Percentiles rank a stretch among this genome's conserved stretches.
Conservation (phyloP, 2,113 vertebrate genomes). For the Paradisaea rubra region DNA sequence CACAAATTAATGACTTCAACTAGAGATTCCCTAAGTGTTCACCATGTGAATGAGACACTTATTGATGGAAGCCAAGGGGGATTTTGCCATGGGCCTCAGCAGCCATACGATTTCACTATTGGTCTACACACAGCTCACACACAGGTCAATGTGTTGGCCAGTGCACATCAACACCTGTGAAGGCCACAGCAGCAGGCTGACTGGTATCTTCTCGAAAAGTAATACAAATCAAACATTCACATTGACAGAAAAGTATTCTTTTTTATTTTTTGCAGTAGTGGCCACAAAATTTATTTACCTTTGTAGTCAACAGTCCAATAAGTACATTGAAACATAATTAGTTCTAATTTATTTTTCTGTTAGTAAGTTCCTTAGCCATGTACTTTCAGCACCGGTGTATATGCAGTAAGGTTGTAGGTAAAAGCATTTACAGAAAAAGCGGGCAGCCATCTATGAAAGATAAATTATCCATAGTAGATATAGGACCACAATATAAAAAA, state of each 20-base stretch:
- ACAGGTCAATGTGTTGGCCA: background rate
- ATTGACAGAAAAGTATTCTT: background rate
- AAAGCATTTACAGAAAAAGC: background rate
- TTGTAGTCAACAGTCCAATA: background rate
- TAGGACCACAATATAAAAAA: background rate
- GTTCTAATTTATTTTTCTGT: background rate
- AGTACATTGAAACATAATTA: background rate
- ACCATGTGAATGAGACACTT: fast-evolving
- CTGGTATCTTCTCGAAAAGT: background rate
- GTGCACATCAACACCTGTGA: background rate
- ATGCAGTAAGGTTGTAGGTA: background rate
- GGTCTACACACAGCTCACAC: background rate
- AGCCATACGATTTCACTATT: fast-evolving
- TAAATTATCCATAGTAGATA: background rate
- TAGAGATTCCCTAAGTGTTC: background rate
- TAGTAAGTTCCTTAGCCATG: background rate
- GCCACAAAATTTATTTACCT: background rate
- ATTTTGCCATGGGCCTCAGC: background rate
- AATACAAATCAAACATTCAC: background rate
- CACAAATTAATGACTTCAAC: background rate
- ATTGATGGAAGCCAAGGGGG: fast-evolving
- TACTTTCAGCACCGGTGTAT: background rate
- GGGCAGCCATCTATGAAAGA: background rate
- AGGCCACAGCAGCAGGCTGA: background rate
- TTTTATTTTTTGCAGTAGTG: background rate